These are phyloP conservation scores for Megaptera novaeangliae DNA, from an alignment of 2,113 vertebrate species.

Conservation along the genomic window DNA sequence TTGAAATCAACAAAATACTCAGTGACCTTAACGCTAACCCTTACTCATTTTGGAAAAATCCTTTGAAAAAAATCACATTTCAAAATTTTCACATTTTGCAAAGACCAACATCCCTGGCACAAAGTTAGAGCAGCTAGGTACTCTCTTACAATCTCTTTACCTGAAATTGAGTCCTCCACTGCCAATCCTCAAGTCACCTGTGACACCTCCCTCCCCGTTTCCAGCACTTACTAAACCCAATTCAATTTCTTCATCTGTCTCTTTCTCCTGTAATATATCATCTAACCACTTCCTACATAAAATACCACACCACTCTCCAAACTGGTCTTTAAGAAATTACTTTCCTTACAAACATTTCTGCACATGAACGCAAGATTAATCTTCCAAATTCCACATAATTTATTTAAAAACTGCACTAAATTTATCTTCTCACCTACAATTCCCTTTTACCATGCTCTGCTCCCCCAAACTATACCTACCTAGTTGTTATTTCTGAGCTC, in stretches of 20 bases:
- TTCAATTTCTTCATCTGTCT: neutral
- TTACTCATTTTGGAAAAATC: neutral
- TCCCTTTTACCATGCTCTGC: neutral
- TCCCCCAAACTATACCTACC: neutral
- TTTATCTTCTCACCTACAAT: neutral
- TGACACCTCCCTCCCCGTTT: neutral
- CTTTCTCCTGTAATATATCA: neutral
- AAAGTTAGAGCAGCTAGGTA: neutral
- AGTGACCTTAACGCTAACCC: neutral
- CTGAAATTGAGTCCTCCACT: neutral
- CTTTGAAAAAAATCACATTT: neutral
- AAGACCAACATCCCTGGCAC: neutral
- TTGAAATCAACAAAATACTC: slow-evolving; percentile 3
- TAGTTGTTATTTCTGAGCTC: neutral
- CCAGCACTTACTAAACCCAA: neutral
- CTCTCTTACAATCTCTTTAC: neutral
- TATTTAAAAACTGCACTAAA: neutral
- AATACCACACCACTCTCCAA: neutral
- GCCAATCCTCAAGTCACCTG: neutral
- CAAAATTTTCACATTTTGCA: neutral
- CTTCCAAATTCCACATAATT: neutral
- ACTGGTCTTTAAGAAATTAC: neutral
- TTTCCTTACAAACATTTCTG: neutral
- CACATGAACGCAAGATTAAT: neutral
- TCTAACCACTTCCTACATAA: neutral